A percentile compares a stretch with the other conserved stretches of the same genome.
phyloP scores from a whole-genome alignment of 2,113 vertebrate species.

The Pachypanchax playfairii region DNA sequence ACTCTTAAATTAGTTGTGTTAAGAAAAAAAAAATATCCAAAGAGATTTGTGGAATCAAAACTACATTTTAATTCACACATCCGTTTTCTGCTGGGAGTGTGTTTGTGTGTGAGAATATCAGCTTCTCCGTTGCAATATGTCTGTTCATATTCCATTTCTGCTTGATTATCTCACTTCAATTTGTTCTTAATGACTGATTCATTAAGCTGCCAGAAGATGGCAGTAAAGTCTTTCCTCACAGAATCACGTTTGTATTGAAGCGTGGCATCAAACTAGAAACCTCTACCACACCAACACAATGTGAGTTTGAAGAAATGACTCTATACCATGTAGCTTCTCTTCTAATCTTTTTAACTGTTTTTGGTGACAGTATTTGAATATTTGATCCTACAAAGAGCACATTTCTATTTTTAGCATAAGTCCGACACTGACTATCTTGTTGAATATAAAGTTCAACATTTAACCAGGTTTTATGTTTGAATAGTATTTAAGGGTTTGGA shows the following conservation, averaged over 20 bases:
- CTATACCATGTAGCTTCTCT: not conserved
- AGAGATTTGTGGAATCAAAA: conserved; percentile 10
- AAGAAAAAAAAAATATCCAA: not conserved
- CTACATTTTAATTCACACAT: conserved; percentile 1
- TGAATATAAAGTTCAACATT: no score
- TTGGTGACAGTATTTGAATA: not conserved
- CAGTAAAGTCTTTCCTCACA: conserved; percentile 66
- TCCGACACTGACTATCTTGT: no score
- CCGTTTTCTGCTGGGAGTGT: not conserved
- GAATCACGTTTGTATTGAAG: not conserved
- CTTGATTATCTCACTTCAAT: conserved; percentile 45
- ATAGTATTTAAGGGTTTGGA: no score
- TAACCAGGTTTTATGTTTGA: no score
- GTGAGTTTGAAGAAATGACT: conserved; percentile 15
- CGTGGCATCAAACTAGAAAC: conserved; percentile 15
- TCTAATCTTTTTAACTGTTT: not conserved
- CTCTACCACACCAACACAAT: conserved; percentile 15
- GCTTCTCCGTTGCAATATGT: conserved; percentile 4
- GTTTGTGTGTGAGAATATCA: not conserved
- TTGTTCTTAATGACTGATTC: conserved; percentile 34
- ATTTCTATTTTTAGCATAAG: not conserved
- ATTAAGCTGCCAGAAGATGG: conserved; percentile 64
- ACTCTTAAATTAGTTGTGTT: conserved; percentile 18
- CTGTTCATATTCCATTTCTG: conserved; percentile 49
- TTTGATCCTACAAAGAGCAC: no score